Evolutionary conservation across 2,113 vertebrate species (phyloP), one percentile per base, ranked within the genome.

Genomic region (Gila orcuttii): DNA sequence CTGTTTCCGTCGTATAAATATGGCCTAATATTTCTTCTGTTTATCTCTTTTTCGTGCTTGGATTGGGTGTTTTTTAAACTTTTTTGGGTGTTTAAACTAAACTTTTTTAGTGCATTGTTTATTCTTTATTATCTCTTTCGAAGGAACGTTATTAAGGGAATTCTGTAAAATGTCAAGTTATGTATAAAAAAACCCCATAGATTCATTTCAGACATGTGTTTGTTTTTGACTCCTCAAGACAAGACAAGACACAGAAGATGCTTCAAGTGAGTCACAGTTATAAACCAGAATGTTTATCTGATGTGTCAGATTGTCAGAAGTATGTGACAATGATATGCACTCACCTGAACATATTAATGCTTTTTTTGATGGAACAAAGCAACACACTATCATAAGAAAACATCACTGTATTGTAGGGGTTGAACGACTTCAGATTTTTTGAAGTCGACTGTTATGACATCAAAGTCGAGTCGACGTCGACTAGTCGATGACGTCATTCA

Each of bases 131-230:
- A 79, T 79, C 33, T 60, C 23, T 79, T 15, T 60, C 21, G 12
- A 79, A 79, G 55, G 33, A 60, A 60, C 28, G 33, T 66, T 50
- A 50, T 66, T 10, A 50, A 50, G 79, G 13, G 23, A 81, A 47
- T 74, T 45, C 71, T 47, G 71, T 25, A 74, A 74, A 74, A 74
- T 47, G 71, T 74, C 71, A 74, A 62, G n/a, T 62, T 62, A 9
- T 62, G n/a, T 62, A 25, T 62, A 25, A 62, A 74, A 42, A 31
- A 28, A 0, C 28, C 33, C 13, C 11, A 15, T 6, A 12, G n/a
- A 47, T 47, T 6, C 15, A 28, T 28, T 64, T 79, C 66, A 28
- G 79, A 66, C 79, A 81, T 25, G 79, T 81, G 79, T 81, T 66
- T 81, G 79, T 81, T 81, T 81, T 81, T 19, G 33, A 59, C 55